These are phyloP conservation scores for Coecobrya sp. DNA, from an alignment of 2,888 invertebrate genomes.

Conservation along the genomic window DNA sequence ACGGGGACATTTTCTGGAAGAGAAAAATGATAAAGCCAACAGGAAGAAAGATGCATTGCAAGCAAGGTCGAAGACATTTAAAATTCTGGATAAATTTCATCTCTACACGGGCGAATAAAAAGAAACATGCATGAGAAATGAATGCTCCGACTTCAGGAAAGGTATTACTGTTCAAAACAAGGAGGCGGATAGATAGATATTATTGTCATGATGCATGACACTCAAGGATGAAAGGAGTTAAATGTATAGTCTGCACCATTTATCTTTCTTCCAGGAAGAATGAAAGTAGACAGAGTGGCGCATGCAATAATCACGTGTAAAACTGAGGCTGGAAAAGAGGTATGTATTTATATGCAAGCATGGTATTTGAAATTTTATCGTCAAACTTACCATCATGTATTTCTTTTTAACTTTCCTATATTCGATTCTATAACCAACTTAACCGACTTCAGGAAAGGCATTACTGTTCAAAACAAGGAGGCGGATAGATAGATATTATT, in stretches of 20 bases:
- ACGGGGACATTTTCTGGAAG: background rate
- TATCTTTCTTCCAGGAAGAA: slow-evolving; percentile 50
- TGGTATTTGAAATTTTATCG: slow-evolving; percentile 39
- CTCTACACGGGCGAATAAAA: too few relatives aligned
- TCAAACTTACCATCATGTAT: background rate
- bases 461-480: background rate
- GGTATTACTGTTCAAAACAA: background rate
- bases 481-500: background rate
- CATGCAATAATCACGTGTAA: background rate
- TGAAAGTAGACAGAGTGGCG: slow-evolving; percentile 44
- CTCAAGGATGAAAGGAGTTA: slow-evolving; percentile 34
- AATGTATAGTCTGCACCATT: slow-evolving; percentile 16
- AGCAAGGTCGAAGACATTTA: background rate
- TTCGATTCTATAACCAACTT: too few relatives aligned
- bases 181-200: background rate
- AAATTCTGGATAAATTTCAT: background rate
- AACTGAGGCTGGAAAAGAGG: background rate
- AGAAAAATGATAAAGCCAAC: background rate
- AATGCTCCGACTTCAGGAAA: background rate
- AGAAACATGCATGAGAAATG: background rate
- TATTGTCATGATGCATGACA: slow-evolving; percentile 17
- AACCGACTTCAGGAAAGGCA: background rate
- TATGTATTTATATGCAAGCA: background rate
- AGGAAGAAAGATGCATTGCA: background rate
- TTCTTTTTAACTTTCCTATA: too few relatives aligned